Conservation (phyloP, 1,140 invertebrate genomes). For the Cotesia vestalis region DNA sequence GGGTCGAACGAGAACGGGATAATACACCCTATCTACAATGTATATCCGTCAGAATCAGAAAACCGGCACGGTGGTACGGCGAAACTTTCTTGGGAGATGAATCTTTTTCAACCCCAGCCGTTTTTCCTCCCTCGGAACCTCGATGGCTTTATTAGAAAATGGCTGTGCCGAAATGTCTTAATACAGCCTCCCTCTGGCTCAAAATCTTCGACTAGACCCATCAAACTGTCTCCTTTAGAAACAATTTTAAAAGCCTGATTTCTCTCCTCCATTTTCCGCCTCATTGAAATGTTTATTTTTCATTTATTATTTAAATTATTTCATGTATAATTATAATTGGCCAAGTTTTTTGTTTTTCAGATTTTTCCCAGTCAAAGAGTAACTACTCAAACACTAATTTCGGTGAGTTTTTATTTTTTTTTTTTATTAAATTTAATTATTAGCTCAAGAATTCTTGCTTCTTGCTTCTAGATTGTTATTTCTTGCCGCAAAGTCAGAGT, state of each 20-base stretch:
- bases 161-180: constrained; percentile 59
- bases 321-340: not conserved
- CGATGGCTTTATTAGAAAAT: constrained; percentile 65
- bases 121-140: constrained; percentile 40
- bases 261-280: not conserved
- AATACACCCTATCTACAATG: not conserved
- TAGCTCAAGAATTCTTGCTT: no score
- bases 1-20: not conserved
- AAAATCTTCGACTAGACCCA: no score
- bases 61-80: not conserved
- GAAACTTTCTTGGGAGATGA: constrained; percentile 34
- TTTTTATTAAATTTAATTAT: no score
- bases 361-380: constrained; percentile 25
- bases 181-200: constrained; percentile 41
- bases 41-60: not conserved
- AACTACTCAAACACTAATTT: constrained; percentile 9
- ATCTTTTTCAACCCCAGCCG: constrained; percentile 57
- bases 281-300: not conserved
- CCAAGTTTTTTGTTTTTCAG: constrained; percentile 16
- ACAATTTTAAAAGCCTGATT: not conserved
- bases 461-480: no score
- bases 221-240: not conserved
- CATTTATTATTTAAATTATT: no score
- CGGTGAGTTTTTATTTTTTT: no score
- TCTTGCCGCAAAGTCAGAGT: no score